These are phyloP conservation scores for Fopius arisanus DNA, from an alignment of 1,140 invertebrate genomes.

Conservation along the genomic window DNA sequence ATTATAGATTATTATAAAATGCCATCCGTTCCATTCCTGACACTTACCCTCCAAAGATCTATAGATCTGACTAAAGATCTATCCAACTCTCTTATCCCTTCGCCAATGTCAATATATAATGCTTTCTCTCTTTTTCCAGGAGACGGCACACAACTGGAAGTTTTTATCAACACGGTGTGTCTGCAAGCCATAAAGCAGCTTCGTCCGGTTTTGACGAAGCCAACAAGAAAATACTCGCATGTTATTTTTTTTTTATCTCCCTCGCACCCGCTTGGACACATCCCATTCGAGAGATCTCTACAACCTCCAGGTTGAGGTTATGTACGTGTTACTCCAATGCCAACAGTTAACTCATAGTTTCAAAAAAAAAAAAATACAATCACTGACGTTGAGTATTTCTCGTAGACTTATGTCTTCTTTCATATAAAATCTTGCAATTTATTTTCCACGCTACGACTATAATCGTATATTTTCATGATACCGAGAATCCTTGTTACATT, in stretches of 20 bases:
- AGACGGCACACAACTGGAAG: neutral
- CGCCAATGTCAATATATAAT: neutral
- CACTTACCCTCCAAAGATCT: constrained; percentile 4
- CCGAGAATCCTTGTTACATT: neutral
- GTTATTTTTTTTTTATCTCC: constrained; percentile 3
- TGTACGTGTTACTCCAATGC: neutral
- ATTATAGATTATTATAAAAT: constrained; percentile 14
- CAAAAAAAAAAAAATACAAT: constrained; percentile 29
- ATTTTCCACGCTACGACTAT: neutral
- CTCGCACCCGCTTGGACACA: neutral
- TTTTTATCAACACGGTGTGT: constrained; percentile 16
- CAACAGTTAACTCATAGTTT: neutral
- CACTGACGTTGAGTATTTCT: constrained; percentile 34
- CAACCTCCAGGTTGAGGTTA: neutral
- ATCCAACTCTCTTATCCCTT: neutral
- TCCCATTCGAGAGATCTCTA: neutral
- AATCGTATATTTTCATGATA: neutral
- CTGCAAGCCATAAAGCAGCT: constrained; percentile 18
- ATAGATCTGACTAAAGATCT: constrained; percentile 9
- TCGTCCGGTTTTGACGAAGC: constrained; percentile 15
- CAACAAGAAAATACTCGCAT: constrained; percentile 7
- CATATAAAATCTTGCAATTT: constrained; percentile 19
- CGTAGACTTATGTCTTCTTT: constrained; percentile 27
- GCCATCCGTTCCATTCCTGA: constrained; percentile 11
- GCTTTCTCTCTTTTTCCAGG: neutral